phyloP scores from a whole-genome alignment of 2,888 invertebrate genomes.

The Lobophora halterata region DNA sequence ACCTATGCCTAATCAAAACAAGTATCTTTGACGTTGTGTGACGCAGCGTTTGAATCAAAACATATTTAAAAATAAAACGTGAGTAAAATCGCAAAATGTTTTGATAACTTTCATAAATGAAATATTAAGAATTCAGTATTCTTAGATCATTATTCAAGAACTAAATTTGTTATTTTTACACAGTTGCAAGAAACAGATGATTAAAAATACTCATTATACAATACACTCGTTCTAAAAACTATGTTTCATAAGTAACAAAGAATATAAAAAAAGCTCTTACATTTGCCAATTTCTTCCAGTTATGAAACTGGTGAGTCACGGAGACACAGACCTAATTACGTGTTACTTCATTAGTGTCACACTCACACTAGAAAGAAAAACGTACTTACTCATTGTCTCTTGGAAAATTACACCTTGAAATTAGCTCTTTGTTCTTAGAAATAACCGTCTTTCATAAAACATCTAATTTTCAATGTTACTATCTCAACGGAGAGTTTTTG shows the following conservation, averaged over 20 bases:
- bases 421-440: conserved; percentile 4
- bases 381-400: conserved; percentile 12
- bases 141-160: not conserved
- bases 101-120: too few relatives aligned
- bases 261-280: conserved; percentile 1
- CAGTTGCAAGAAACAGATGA: not conserved
- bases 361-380: conserved; percentile 14
- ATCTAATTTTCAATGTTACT: too few relatives aligned
- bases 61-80: not conserved
- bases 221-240: not conserved
- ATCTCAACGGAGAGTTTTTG: too few relatives aligned
- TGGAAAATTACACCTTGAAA: conserved; percentile 10
- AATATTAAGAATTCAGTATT: too few relatives aligned
- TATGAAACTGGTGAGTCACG: conserved; percentile 19
- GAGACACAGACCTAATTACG: conserved; percentile 13
- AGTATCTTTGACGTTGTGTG: too few relatives aligned
- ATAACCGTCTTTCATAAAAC: too few relatives aligned
- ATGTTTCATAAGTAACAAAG: conserved; percentile 12
- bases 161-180: too few relatives aligned
- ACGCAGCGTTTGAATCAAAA: conserved; percentile 3
- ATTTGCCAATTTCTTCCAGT: conserved; percentile 18
- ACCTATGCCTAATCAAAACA: too few relatives aligned
- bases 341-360: conserved; percentile 21
- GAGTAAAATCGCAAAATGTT: not conserved
- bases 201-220: conserved; percentile 5